These are phyloP conservation scores for Gephyroberyx darwinii DNA, from an alignment of 2,797 vertebrate genomes.

Conservation along the genomic window DNA sequence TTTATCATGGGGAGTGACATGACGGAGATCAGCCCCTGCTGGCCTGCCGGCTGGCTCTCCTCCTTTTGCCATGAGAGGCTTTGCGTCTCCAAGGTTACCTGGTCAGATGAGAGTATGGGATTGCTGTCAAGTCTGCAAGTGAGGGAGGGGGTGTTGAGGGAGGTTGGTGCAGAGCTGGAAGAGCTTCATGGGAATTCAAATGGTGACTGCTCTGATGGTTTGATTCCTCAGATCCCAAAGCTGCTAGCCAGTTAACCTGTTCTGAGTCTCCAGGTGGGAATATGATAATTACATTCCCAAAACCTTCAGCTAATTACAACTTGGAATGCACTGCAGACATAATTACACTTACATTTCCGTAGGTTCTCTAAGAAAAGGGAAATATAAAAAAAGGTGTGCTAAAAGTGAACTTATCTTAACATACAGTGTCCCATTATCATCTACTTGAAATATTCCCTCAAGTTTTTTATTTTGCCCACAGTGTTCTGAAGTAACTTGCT, in stretches of 20 bases:
- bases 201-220: slow-evolving; percentile 28
- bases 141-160: slow-evolving; percentile 16
- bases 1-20: slow-evolving; percentile 58
- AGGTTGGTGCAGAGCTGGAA: slow-evolving; percentile 41
- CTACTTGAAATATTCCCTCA: background rate
- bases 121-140: slow-evolving; percentile 45
- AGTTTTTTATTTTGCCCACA: background rate
- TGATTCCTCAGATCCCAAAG: slow-evolving; percentile 37
- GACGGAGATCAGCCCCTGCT: slow-evolving; percentile 43
- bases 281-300: slow-evolving; percentile 57
- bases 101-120: slow-evolving; percentile 53
- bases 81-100: slow-evolving; percentile 66
- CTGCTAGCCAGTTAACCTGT: slow-evolving; percentile 50
- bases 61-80: slow-evolving; percentile 46
- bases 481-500: background rate
- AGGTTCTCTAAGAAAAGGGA: slow-evolving; percentile 30
- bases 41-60: slow-evolving; percentile 39
- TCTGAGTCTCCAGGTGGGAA: slow-evolving; percentile 52
- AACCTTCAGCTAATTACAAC: slow-evolving; percentile 61
- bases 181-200: slow-evolving; percentile 58
- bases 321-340: slow-evolving; percentile 43
- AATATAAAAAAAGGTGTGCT: slow-evolving; percentile 6
- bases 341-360: slow-evolving; percentile 59
- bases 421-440: background rate
- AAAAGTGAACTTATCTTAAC: background rate